These are phyloP conservation scores for Ictidomys tridecemlineatus DNA, from an alignment of 2,113 vertebrate species.

Conservation along the genomic window DNA sequence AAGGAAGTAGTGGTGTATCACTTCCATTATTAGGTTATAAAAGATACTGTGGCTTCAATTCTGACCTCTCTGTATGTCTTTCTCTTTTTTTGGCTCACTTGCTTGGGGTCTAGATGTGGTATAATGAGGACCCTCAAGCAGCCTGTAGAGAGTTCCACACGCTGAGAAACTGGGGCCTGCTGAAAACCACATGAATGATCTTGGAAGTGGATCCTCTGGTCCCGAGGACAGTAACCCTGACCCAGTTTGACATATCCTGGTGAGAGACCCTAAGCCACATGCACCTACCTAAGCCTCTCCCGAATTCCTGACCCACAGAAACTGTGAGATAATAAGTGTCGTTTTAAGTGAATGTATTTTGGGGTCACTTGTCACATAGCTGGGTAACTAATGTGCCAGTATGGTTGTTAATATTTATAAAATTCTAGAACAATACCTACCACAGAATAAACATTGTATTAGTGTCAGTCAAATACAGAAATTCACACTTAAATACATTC, in stretches of 20 bases:
- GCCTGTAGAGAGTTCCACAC: neutral
- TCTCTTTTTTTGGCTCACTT: neutral
- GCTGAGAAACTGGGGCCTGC: neutral
- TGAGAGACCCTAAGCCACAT: neutral
- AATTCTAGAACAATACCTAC: neutral
- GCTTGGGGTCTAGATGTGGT: neutral
- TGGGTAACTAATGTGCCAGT: neutral
- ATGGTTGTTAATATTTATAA: slow-evolving; percentile 1
- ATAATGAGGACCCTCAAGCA: neutral
- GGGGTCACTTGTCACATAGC: neutral
- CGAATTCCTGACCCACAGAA: slow-evolving; percentile 4
- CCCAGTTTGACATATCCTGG: neutral
- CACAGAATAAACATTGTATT: neutral
- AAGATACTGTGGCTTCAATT: neutral
- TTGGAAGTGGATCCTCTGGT: neutral
- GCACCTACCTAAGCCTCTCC: neutral
- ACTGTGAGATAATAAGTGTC: neutral
- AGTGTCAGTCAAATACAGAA: neutral
- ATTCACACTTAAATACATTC: neutral
- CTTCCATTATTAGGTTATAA: neutral
- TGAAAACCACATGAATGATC: neutral
- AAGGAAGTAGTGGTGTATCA: neutral
- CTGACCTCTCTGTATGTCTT: neutral
- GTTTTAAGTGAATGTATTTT: neutral
- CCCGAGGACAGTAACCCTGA: neutral